Evolutionary conservation across 2,888 invertebrate species (phyloP).

Genomic region (Tenthredo livida): DNA sequence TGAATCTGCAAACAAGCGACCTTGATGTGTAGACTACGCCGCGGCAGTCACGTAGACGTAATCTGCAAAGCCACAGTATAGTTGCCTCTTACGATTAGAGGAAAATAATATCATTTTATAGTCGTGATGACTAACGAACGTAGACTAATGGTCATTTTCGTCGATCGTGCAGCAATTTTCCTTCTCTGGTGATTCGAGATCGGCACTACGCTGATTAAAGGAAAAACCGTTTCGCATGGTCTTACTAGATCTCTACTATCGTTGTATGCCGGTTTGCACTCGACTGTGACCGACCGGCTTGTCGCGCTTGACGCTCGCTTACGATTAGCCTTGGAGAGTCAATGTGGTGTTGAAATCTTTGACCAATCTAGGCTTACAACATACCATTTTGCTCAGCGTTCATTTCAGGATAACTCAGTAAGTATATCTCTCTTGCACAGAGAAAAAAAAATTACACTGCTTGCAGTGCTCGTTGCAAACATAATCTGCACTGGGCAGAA

Average conservation of each 20-base stretch:
- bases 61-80: not conserved
- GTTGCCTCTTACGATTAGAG: not conserved
- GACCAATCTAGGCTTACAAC: slow-evolving; percentile 27
- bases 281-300: slow-evolving; percentile 19
- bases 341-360: slow-evolving; percentile 47
- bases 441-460: not conserved
- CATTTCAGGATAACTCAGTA: not conserved
- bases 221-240: not conserved
- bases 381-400: slow-evolving; percentile 9
- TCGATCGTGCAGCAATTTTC: not conserved
- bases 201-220: not conserved
- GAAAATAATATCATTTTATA: not conserved
- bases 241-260: not conserved
- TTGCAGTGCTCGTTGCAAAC: not conserved
- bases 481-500: not conserved
- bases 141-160: not conserved
- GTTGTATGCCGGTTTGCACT: not conserved
- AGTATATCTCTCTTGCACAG: not conserved
- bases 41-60: slow-evolving; percentile 41
- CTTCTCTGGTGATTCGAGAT: not conserved
- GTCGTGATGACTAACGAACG: not conserved
- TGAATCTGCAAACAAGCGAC: slow-evolving; percentile 37
- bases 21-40: slow-evolving; percentile 38
- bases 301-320: not conserved
- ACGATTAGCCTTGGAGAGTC: slow-evolving; percentile 43